These are phyloP conservation scores for Tetanocera ferruginea DNA, from an alignment of 2,888 invertebrate genomes.

Conservation along the genomic window DNA sequence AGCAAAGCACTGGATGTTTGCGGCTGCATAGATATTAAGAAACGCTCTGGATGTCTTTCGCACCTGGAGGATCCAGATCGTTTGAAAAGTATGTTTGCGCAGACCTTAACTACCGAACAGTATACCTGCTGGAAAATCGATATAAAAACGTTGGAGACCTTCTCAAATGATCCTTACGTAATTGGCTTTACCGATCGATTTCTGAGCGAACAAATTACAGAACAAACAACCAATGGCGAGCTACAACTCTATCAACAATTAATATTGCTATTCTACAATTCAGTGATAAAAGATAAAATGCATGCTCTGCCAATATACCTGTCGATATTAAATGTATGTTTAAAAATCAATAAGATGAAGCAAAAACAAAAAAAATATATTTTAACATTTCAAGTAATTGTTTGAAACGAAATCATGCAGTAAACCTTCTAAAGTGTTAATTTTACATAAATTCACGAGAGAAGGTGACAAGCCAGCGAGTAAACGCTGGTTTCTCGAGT, in stretches of 20 bases:
- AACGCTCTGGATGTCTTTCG: conserved; percentile 89
- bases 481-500: no score
- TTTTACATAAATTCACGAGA: no score
- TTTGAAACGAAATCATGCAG: no score
- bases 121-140: conserved; percentile 69
- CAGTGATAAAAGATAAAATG: conserved; percentile 84
- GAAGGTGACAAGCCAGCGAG: no score
- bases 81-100: conserved; percentile 82
- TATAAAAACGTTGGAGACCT: conserved; percentile 79
- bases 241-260: conserved; percentile 73
- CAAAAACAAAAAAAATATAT: no score
- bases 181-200: conserved; percentile 80
- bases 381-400: no score
- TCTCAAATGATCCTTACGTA: conserved; percentile 81
- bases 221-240: conserved; percentile 59
- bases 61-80: conserved; percentile 88
- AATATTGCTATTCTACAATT: conserved; percentile 82
- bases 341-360: not conserved
- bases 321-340: conserved; percentile 76
- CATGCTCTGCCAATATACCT: conserved; percentile 82
- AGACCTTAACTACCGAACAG: conserved; percentile 81
- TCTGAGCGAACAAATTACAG: conserved; percentile 67
- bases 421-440: no score
- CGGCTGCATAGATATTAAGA: conserved; percentile 86
- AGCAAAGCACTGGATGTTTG: conserved; percentile 78